Conservation (phyloP, 2,888 invertebrate genomes). For the Drosophila pseudotalamancana region DNA sequence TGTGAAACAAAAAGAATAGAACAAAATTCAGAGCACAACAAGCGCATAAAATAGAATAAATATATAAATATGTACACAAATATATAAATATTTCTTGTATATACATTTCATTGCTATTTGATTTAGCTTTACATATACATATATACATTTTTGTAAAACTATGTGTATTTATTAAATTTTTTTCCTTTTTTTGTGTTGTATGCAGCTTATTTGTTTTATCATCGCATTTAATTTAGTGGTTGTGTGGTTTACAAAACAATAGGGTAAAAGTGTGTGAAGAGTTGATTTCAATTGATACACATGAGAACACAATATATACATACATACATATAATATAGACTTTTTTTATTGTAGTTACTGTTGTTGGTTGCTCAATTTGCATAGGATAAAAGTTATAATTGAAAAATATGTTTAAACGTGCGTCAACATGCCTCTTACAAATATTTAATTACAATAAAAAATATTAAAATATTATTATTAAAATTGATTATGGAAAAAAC, state of each 20-base stretch:
- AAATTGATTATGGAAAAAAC: too few species aligned
- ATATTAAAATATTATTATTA: too few species aligned
- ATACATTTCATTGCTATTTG: conserved; percentile 15
- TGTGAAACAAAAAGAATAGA: conserved; percentile 36
- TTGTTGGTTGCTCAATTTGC: neutral
- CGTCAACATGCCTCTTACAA: too few species aligned
- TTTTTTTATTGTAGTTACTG: neutral
- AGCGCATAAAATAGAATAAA: conserved; percentile 67
- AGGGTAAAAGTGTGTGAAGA: conserved; percentile 32
- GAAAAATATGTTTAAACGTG: too few species aligned
- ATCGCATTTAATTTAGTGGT: conserved; percentile 51
- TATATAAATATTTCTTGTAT: conserved; percentile 19
- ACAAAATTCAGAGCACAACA: conserved; percentile 70
- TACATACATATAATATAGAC: neutral
- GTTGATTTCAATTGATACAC: conserved; percentile 38
- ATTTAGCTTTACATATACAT: conserved; percentile 13
- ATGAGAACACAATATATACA: conserved; percentile 16
- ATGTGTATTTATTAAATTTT: conserved; percentile 31
- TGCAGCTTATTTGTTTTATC: conserved; percentile 50
- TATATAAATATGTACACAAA: conserved; percentile 32
- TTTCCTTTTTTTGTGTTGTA: conserved; percentile 27
- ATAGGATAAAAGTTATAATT: conserved; percentile 6
- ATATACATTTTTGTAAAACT: neutral
- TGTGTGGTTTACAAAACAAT: conserved; percentile 52
- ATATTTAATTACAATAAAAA: too few species aligned